Conservation (phyloP, 2,797 vertebrate species). For the Microctenopoma steveboyesi region DNA sequence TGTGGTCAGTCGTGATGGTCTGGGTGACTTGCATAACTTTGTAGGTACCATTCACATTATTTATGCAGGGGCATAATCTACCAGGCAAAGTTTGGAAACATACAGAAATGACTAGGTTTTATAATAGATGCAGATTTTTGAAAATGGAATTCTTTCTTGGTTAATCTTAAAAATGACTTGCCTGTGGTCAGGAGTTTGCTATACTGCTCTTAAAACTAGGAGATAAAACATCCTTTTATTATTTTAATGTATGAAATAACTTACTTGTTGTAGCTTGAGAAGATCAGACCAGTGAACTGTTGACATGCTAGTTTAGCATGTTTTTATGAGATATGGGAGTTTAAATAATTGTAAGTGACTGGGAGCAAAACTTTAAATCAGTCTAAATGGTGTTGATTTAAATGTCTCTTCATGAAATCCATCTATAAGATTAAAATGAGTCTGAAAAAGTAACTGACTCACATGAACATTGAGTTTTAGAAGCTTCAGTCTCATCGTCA, state of each 20-base stretch:
- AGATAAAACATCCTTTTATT: background rate
- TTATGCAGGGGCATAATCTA: no score
- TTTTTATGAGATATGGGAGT: constrained; percentile 12
- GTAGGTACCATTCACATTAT: no score
- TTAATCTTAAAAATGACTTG: no score
- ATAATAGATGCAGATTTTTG: no score
- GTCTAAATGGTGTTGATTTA: background rate
- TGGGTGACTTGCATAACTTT: no score
- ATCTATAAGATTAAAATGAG: constrained; percentile 9
- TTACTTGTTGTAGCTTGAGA: background rate
- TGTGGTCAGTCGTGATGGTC: no score
- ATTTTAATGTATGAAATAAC: background rate
- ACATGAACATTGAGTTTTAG: background rate
- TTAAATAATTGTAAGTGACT: background rate
- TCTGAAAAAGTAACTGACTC: background rate
- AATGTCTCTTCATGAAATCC: background rate
- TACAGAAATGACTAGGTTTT: no score
- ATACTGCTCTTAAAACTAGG: no score
- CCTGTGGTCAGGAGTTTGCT: no score
- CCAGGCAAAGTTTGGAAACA: no score
- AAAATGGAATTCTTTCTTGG: no score
- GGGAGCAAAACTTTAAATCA: background rate
- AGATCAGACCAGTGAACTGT: constrained; percentile 4
- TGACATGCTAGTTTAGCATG: background rate
- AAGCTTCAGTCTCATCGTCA: background rate